Percentiles rank a stretch among this genome's conserved stretches.
These are phyloP conservation scores for Theristicus caerulescens DNA, from an alignment of 2,113 vertebrate genomes.

Conservation along the genomic window DNA sequence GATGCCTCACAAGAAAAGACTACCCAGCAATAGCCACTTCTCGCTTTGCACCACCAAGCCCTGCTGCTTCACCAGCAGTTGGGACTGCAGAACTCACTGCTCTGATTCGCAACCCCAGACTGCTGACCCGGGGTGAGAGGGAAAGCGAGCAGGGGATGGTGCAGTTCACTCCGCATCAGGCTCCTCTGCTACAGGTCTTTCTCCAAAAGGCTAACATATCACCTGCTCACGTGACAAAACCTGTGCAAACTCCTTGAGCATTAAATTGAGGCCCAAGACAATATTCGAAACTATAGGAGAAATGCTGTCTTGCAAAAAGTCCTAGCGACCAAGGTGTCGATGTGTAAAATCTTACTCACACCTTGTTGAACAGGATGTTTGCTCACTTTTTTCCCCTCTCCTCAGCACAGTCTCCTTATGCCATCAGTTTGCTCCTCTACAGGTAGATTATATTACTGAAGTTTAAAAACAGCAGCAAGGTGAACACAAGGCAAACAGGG, in stretches of 20 bases:
- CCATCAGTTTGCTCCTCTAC: not conserved
- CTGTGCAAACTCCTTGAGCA: not conserved
- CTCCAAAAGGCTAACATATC: not conserved
- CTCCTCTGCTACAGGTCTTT: not conserved
- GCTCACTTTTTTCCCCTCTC: not conserved
- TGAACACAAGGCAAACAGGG: not conserved
- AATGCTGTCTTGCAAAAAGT: not conserved
- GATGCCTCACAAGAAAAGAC: not conserved
- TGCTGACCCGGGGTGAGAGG: not conserved
- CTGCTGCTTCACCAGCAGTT: not conserved
- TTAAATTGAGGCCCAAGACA: not conserved
- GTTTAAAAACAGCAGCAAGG: not conserved
- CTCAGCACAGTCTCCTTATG: not conserved
- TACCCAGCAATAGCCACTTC: not conserved
- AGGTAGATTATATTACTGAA: not conserved
- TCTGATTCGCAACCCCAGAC: not conserved
- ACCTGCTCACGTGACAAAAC: not conserved
- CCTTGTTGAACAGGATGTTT: not conserved
- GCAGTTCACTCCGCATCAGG: not conserved
- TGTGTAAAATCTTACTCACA: not conserved
- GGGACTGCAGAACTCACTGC: not conserved
- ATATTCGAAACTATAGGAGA: not conserved
- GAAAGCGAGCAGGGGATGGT: not conserved
- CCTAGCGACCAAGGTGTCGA: not conserved
- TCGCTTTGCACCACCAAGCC: not conserved